A percentile compares a stretch with the other conserved stretches of the same genome.
phyloP scores from a whole-genome alignment of 2,113 vertebrate species.

The Zosterops lateralis region DNA sequence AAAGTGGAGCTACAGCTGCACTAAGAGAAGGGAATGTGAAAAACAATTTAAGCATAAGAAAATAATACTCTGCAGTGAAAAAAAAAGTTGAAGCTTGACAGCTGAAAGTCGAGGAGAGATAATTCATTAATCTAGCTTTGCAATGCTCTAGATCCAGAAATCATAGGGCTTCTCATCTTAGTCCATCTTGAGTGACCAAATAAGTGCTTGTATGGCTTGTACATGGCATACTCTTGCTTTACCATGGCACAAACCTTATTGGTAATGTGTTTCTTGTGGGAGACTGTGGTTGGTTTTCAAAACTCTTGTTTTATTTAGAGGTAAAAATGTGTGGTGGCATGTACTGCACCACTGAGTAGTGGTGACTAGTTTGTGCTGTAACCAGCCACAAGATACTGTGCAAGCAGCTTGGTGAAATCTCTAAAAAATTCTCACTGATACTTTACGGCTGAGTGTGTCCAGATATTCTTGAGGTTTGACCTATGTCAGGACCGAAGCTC shows the following conservation, averaged over 20 bases:
- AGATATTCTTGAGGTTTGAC: background rate
- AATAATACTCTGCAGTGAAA: conserved; percentile 38
- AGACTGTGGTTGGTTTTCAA: background rate
- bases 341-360: background rate
- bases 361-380: background rate
- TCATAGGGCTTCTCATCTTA: conserved; percentile 51
- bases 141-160: conserved; percentile 36
- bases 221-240: background rate
- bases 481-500: background rate
- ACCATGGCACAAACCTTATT: background rate
- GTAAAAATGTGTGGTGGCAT: fast-evolving
- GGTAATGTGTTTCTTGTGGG: background rate
- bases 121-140: conserved; percentile 38
- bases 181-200: conserved; percentile 38
- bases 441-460: background rate
- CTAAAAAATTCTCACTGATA: background rate
- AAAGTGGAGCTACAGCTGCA: conserved; percentile 76
- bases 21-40: background rate
- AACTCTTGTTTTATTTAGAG: background rate
- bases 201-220: background rate
- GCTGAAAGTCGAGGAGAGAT: conserved; percentile 37
- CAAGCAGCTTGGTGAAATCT: background rate
- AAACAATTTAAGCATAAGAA: background rate
- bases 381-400: background rate
- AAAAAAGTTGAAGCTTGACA: conserved; percentile 50